Conservation (phyloP, 2,888 invertebrate genomes). For the Anarsia innoxiella region DNA sequence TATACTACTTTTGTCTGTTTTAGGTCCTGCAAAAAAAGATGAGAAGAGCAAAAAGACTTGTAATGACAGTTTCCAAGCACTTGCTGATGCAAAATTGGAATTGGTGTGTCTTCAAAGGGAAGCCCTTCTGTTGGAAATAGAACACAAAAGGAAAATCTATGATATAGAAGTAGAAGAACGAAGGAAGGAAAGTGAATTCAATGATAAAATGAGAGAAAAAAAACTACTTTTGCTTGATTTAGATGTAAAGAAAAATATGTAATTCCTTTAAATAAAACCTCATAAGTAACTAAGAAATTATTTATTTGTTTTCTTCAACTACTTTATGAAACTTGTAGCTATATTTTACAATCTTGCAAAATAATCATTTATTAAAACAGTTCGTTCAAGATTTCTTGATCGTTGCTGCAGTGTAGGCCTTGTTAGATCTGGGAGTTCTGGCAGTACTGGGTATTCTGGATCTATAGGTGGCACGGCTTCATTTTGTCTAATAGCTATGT, state of each 20-base stretch:
- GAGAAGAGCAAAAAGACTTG: too few relatives aligned
- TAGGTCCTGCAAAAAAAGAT: neutral
- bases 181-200: neutral
- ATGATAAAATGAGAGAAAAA: neutral
- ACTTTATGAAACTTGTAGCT: neutral
- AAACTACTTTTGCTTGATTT: neutral
- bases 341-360: neutral
- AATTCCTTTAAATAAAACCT: neutral
- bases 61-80: neutral
- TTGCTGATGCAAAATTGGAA: neutral
- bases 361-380: neutral
- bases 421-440: neutral
- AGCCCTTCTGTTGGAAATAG: neutral
- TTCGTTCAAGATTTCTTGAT: neutral
- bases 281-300: too few relatives aligned
- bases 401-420: neutral
- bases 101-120: neutral
- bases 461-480: neutral
- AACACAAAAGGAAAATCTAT: neutral
- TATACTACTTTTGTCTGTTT: too few relatives aligned
- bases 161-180: neutral
- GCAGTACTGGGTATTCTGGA: neutral
- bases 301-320: neutral
- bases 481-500: neutral
- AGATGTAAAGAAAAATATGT: neutral